Conservation (phyloP, 2,797 vertebrate genomes). For the Thalassophryne amazonica region DNA sequence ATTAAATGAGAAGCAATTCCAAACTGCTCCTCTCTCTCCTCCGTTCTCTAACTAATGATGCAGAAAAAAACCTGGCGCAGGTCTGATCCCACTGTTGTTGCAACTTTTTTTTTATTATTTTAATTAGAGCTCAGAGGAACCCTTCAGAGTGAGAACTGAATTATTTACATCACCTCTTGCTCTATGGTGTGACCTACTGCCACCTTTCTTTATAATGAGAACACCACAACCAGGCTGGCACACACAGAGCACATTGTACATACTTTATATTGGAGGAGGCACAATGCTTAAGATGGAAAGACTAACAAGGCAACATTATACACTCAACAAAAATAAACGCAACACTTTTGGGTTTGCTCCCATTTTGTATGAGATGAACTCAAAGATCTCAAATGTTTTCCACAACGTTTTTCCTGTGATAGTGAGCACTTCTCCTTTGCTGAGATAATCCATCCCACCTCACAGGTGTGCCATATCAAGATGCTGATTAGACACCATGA, state of each 20-base stretch:
- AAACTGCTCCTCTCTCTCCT: slow-evolving; percentile 64
- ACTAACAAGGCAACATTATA: too few species aligned
- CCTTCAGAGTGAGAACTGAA: slow-evolving; percentile 52
- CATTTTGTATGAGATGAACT: too few species aligned
- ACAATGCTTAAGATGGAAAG: background rate
- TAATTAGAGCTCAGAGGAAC: slow-evolving; percentile 71
- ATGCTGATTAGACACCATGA: too few species aligned
- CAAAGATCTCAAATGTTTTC: too few species aligned
- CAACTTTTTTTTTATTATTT: slow-evolving; percentile 78
- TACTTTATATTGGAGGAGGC: background rate
- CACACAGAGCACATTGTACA: slow-evolving; percentile 20
- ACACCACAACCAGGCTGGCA: slow-evolving; percentile 29
- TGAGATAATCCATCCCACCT: too few species aligned
- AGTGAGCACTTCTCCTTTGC: too few species aligned
- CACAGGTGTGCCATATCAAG: too few species aligned
- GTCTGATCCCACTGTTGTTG: slow-evolving; percentile 67
- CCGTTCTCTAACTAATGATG: slow-evolving; percentile 70
- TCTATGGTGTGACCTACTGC: slow-evolving; percentile 40
- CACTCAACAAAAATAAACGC: too few species aligned
- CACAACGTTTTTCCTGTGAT: too few species aligned
- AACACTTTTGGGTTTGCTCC: too few species aligned
- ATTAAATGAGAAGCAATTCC: slow-evolving; percentile 68
- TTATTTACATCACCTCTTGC: slow-evolving; percentile 63
- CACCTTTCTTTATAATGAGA: slow-evolving; percentile 31
- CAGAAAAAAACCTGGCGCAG: slow-evolving; percentile 60